Conservation (phyloP, 2,113 vertebrate genomes). For the Oostethus manadensis region DNA sequence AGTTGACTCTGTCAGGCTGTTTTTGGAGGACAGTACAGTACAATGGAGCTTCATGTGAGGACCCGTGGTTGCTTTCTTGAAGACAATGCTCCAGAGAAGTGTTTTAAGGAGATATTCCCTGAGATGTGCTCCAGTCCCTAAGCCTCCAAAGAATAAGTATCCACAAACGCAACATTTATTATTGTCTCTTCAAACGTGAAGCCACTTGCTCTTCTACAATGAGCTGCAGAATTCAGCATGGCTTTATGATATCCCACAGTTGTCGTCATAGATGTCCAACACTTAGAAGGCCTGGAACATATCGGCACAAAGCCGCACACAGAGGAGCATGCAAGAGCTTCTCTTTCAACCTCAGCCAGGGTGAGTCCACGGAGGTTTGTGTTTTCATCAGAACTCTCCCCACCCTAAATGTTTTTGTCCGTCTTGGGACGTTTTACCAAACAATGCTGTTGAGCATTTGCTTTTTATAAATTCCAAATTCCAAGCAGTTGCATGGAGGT, state of each 20-base stretch:
- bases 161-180: background rate
- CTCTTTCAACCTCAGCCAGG: constrained; percentile 58
- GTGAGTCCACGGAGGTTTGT: constrained; percentile 34
- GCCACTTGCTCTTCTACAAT: constrained; percentile 11
- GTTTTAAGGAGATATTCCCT: no score
- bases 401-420: constrained; percentile 29
- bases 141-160: no score
- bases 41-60: no score
- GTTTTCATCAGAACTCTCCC: constrained; percentile 25
- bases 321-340: constrained; percentile 36
- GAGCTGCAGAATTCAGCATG: constrained; percentile 13
- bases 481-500: background rate
- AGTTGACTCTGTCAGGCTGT: background rate
- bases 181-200: constrained; percentile 4
- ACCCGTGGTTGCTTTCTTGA: no score
- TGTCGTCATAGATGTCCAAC: constrained; percentile 46
- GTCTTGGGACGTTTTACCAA: constrained; percentile 22
- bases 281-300: constrained; percentile 40
- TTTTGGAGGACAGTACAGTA: background rate
- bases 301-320: constrained; percentile 58
- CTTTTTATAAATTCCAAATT: constrained; percentile 19
- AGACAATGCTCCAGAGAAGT: no score
- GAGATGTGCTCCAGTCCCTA: no score
- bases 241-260: constrained; percentile 20
- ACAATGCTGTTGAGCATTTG: constrained; percentile 38